Evolutionary conservation across 2,888 invertebrate genomes (phyloP).

Genomic region (Biston betularia): DNA sequence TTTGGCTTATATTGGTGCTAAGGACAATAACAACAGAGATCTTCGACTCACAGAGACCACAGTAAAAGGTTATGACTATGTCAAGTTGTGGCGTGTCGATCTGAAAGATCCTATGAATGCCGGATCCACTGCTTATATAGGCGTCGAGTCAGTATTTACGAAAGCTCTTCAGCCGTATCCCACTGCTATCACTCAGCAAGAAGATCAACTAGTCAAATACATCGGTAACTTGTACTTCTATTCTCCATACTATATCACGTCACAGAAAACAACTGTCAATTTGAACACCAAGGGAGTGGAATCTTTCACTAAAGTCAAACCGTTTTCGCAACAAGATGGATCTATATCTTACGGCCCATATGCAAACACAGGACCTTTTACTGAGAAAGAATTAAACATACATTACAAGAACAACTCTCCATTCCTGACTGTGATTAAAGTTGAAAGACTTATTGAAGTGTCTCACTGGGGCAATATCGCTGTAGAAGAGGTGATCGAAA

Average conservation of each 20-base stretch:
- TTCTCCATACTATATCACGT: constrained; percentile 92
- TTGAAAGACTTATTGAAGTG: constrained; percentile 96
- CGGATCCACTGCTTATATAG: constrained; percentile 86
- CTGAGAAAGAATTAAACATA: constrained; percentile 89
- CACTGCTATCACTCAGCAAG: constrained; percentile 94
- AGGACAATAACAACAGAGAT: constrained; percentile 87
- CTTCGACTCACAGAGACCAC: constrained; percentile 82
- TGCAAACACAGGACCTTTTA: constrained; percentile 88
- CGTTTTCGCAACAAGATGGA: constrained; percentile 91
- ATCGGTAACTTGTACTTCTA: constrained; percentile 94
- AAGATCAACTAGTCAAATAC: constrained; percentile 96
- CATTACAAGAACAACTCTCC: constrained; percentile 99
- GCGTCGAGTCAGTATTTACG: constrained; percentile 91
- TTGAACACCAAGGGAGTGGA: constrained; percentile 93
- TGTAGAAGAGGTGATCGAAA: constrained; percentile 96
- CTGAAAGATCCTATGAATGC: constrained; percentile 87
- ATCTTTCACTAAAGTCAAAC: constrained; percentile 93
- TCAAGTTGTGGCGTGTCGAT: constrained; percentile 85
- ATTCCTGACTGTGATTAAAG: constrained; percentile 95
- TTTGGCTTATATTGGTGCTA: constrained; percentile 91
- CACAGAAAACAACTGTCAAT: constrained; percentile 93
- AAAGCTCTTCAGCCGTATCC: constrained; percentile 94
- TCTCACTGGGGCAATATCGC: constrained; percentile 99
- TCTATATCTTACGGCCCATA: constrained; percentile 96
- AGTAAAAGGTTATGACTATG: constrained; percentile 79